Conservation (phyloP, 2,113 vertebrate genomes). For the Bos indicus region DNA sequence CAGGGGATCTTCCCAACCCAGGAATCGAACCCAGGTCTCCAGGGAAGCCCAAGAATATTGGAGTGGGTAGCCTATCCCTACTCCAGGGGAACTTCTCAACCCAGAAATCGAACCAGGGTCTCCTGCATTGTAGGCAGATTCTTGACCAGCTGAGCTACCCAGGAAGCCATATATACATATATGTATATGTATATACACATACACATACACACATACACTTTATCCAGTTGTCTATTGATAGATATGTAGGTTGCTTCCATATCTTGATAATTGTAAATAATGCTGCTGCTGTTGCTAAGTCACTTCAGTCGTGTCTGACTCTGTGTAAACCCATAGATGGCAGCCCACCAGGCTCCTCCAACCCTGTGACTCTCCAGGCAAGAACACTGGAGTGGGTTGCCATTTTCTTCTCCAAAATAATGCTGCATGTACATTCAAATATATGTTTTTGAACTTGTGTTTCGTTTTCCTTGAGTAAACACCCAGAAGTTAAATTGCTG, state of each 20-base stretch:
- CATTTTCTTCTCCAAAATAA: neutral
- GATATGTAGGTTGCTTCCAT: neutral
- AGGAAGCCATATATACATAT: neutral
- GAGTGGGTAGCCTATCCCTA: neutral
- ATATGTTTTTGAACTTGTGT: neutral
- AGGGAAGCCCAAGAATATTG: neutral
- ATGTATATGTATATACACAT: accelerated
- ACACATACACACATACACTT: neutral
- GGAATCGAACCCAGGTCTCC: neutral
- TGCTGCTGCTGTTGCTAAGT: neutral
- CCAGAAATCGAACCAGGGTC: neutral
- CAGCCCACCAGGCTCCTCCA: neutral
- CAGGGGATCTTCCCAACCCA: neutral
- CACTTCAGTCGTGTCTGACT: accelerated
- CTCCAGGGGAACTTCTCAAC: neutral
- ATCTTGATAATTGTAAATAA: neutral
- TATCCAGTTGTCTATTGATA: neutral
- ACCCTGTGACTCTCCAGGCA: neutral
- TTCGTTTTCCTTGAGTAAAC: neutral
- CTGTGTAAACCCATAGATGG: neutral
- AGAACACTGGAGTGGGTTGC: neutral
- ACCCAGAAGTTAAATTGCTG: neutral
- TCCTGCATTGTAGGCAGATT: neutral
- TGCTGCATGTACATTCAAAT: neutral
- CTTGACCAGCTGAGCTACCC: neutral